Base-by-base conservation (phyloP, 1,140 invertebrate genomes). In the Marisa cornuarietis region DNA sequence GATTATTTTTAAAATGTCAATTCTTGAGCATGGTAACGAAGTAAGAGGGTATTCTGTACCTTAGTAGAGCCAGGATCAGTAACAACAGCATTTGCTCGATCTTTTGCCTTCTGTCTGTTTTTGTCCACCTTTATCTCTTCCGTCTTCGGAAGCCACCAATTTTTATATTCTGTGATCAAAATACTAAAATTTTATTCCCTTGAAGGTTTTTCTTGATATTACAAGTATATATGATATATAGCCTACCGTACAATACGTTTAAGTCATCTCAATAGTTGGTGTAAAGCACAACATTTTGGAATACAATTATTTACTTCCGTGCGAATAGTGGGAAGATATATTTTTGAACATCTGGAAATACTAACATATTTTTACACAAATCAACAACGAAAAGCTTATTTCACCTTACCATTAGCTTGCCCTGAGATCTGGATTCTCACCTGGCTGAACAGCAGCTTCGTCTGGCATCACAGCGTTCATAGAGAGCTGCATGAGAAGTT, bases 401-500 rank as follows among this genome's bases (percentile, higher is more conserved):
- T 52, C 3, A 22, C 58, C 58, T n/a, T n/a, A n/a, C n/a, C 42
- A 49, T 9, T 42, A 22, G 10, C 26, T 18, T 79, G 31, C 0
- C 31, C 6, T 1, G 31, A 42, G 31, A 42, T 42, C 31, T 42
- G 31, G n/a, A n/a, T 9, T 4, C 71, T 79, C 66, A 87, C 87
- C 83, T 72, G 78, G 63, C 24, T 76, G 31, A 51, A 88, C 80
- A 14, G 83, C 78, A 31, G 16, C 51, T 42, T 85, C 80, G 71
- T 86, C 84, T 61, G 87, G 87, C n/a, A 81, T 22, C 0, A 86
- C 63, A 20, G 74, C 83, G 52, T 83, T 78, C 58, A 81, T 83
- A 78, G 85, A 84, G 8, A 90, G 74, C 71, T 90, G 88, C 87
- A 89, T 88, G 4, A 89, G 78, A 26, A 89, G 83, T 81, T 90